Evolutionary conservation across 2,113 vertebrate genomes (phyloP).

Genomic region (Asarcornis scutulata): DNA sequence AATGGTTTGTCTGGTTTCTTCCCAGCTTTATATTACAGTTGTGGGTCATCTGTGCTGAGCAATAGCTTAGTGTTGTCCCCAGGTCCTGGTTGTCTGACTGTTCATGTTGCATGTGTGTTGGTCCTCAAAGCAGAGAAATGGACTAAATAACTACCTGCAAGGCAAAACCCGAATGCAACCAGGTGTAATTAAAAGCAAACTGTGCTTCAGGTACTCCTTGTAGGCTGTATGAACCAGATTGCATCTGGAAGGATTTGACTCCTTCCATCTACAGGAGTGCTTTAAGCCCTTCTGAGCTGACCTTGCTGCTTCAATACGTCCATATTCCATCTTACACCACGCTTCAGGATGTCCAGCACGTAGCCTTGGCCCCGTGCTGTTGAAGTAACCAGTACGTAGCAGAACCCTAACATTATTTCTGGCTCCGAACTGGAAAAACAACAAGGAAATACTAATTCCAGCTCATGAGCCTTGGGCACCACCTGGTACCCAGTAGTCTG

Average conservation of each 20-base stretch:
- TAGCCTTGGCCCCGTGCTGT: background rate
- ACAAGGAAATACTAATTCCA: background rate
- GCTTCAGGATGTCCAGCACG: background rate
- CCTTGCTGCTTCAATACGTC: background rate
- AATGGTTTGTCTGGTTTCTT: background rate
- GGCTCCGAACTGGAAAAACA: background rate
- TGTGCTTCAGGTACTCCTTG: background rate
- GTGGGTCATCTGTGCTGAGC: background rate
- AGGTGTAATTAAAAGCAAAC: background rate
- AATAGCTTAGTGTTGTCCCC: background rate
- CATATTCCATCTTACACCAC: fast-evolving
- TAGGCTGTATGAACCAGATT: background rate
- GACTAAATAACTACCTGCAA: background rate
- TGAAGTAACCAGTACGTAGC: background rate
- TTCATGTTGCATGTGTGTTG: background rate
- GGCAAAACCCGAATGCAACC: background rate
- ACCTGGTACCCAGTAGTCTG: fast-evolving
- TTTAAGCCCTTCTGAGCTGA: background rate
- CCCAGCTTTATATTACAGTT: no score
- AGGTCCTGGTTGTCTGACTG: background rate
- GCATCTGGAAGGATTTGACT: fast-evolving
- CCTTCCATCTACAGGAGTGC: background rate
- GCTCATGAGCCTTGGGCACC: background rate
- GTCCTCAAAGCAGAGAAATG: background rate
- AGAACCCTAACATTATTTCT: background rate